phyloP scores from a whole-genome alignment of 1,140 invertebrate genomes.

The Drosophila athabasca region DNA sequence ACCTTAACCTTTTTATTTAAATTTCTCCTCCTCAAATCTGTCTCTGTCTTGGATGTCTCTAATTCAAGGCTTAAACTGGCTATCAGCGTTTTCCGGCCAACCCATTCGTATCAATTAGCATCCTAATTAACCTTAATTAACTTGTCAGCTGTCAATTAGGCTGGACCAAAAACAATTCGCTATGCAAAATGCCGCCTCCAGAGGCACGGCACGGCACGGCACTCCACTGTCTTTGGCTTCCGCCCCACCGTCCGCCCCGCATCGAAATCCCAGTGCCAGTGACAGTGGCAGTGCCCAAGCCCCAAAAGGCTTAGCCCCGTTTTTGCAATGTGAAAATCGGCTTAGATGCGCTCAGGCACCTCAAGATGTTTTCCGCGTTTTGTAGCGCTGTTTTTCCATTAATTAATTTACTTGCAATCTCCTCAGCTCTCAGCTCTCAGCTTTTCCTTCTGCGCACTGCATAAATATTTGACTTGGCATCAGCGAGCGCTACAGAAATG shows the following conservation, averaged over 20 bases:
- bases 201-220: background rate
- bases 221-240: background rate
- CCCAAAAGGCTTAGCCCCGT: constrained; percentile 8
- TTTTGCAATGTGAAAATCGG: constrained; percentile 40
- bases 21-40: background rate
- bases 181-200: constrained; percentile 9
- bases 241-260: background rate
- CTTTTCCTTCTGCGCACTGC: constrained; percentile 30
- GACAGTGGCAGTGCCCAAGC: too few species aligned
- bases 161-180: constrained; percentile 36
- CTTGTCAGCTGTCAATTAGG: constrained; percentile 74
- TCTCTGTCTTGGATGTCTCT: background rate
- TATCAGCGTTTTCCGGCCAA: constrained; percentile 8
- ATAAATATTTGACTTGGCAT: constrained; percentile 73
- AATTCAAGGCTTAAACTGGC: background rate
- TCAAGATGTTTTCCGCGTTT: constrained; percentile 32
- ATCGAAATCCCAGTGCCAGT: too few species aligned
- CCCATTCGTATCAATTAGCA: constrained; percentile 70
- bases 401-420: constrained; percentile 76
- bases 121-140: constrained; percentile 70
- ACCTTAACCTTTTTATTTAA: too few species aligned
- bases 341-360: constrained; percentile 48
- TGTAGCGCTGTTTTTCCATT: constrained; percentile 51
- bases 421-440: constrained; percentile 45
- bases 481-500: constrained; percentile 12